phyloP scores from a whole-genome alignment of 2,797 vertebrate genomes.

The Podarcis lilfordi region DNA sequence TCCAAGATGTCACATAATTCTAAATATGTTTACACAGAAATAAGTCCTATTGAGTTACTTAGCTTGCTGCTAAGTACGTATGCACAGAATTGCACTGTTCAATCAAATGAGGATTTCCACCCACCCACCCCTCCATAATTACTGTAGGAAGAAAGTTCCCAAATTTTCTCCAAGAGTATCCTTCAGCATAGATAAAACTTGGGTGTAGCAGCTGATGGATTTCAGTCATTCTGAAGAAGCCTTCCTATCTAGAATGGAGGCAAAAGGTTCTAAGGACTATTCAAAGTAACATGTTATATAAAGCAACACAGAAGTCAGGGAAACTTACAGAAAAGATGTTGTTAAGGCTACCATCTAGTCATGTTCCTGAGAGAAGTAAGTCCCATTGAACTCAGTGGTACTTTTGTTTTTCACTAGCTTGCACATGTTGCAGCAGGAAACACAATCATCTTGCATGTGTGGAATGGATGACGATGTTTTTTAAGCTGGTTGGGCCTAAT shows the following conservation, averaged over 20 bases:
- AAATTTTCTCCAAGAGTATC: neutral
- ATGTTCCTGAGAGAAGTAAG: neutral
- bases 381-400: neutral
- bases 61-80: too few relatives aligned
- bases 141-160: neutral
- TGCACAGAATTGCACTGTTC: too few relatives aligned
- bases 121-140: too few relatives aligned
- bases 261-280: neutral
- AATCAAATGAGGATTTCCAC: neutral
- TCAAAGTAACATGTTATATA: neutral
- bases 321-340: neutral
- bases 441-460: neutral
- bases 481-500: conserved; percentile 1
- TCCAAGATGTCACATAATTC: neutral
- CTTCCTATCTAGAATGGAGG: neutral
- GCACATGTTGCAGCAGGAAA: neutral
- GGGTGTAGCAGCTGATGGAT: too few relatives aligned
- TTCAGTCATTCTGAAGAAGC: too few relatives aligned
- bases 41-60: neutral
- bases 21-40: neutral
- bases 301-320: neutral
- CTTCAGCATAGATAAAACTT: neutral
- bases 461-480: accelerated
- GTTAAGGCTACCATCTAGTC: neutral
- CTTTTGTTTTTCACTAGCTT: neutral